A percentile compares a stretch with the other conserved stretches of the same genome.
Evolutionary conservation across 2,797 vertebrate species (phyloP).

Genomic region (Xenopus petersii): DNA sequence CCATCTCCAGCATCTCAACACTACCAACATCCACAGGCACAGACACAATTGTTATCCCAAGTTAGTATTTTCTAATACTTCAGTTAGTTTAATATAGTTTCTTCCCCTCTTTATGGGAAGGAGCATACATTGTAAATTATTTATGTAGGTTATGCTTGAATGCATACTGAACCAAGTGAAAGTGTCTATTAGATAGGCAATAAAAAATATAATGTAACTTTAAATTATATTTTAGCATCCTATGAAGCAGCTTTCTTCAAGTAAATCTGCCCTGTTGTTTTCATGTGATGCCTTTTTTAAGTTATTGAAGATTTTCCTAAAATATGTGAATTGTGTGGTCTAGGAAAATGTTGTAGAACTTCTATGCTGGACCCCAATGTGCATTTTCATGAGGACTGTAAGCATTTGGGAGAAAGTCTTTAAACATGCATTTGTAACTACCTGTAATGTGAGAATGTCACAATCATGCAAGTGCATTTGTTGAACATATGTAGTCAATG

Average conservation of each 20-base stretch:
- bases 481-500: slow-evolving; percentile 69
- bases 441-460: slow-evolving; percentile 70
- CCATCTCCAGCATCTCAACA: slow-evolving; percentile 83
- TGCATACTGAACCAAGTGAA: slow-evolving; percentile 73
- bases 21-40: slow-evolving; percentile 80
- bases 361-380: slow-evolving; percentile 54
- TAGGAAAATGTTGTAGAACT: slow-evolving; percentile 60
- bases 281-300: slow-evolving; percentile 71
- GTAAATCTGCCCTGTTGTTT: slow-evolving; percentile 59
- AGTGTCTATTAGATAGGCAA: slow-evolving; percentile 94
- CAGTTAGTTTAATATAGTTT: slow-evolving; percentile 66
- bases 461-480: slow-evolving; percentile 70
- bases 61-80: slow-evolving; percentile 97
- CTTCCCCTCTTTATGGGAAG: slow-evolving; percentile 70
- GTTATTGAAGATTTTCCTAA: slow-evolving; percentile 77
- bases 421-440: slow-evolving; percentile 75
- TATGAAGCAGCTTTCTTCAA: slow-evolving; percentile 59
- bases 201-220: slow-evolving; percentile 70
- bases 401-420: slow-evolving; percentile 59
- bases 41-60: slow-evolving; percentile 93
- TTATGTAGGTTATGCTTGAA: slow-evolving; percentile 78
- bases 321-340: slow-evolving; percentile 70
- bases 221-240: slow-evolving; percentile 67
- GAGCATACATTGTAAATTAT: slow-evolving; percentile 77
- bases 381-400: slow-evolving; percentile 57